Evolutionary conservation across 2,888 invertebrate species (phyloP), one percentile per base, ranked within the genome.

Genomic region (Hirtodrosophila cameraria): DNA sequence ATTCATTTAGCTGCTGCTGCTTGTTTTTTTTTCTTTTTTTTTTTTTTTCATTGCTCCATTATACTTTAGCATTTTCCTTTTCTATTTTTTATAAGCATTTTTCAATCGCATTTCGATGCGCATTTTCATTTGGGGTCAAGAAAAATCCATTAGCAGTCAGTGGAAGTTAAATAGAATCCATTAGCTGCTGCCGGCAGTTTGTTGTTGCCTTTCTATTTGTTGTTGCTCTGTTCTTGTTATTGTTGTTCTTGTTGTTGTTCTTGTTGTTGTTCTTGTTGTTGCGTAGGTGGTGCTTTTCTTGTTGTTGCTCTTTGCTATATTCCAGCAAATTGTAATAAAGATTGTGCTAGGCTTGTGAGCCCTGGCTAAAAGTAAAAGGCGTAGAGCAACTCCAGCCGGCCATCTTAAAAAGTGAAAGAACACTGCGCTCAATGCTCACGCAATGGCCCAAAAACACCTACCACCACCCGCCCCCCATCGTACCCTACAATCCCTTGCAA

Each of bases 131-230:
- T 89, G 79, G 87, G 90, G 90, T 90, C 89, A 90, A 89, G 90
- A 87, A 90, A 84, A 90, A 88, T 87, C 89, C 90, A 89, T 89
- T 89, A 90, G 88, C 87, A 88, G 88, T 85, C 85, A 71, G 79
- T 86, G 88, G 80, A 89, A 90, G 88, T 89, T 90, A 88, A 90
- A 89, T 89, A 87, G 89, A 90, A 88, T 90, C 90, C 90, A 89
- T 89, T 90, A 89, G 87, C 86, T 80, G 68, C 52, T 70, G 61
- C 75, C 66, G 71, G 61, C 35, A 23, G 6, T 23, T 52, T 55
- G 69, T 67, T 79, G 65, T 53, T 75, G 83, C 72, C 54, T 57
- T 46, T 70, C 71, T 16, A 33, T 42, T 63, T 42, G 45, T 60
- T 49, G 25, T 18, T 18, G 33, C 4, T 20, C n/a, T n/a, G n/a